These are phyloP conservation scores for Cyprinodon brontotheroides DNA, from an alignment of 2,113 vertebrate genomes.

Conservation along the genomic window DNA sequence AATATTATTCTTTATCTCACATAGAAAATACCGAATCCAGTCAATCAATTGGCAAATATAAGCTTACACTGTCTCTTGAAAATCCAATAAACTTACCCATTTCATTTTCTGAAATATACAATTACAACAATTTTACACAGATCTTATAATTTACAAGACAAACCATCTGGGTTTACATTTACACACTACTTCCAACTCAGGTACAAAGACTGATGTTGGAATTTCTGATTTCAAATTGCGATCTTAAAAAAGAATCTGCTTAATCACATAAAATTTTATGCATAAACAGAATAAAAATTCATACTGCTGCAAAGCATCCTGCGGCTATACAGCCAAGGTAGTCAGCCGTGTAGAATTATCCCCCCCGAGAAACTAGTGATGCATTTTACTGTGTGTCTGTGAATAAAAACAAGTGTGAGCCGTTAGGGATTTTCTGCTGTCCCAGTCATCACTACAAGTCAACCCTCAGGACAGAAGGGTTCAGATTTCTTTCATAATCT, in stretches of 20 bases:
- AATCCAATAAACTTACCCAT: neutral
- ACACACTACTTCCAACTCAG: conserved; percentile 1
- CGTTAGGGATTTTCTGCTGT: conserved; percentile 48
- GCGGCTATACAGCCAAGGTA: conserved; percentile 29
- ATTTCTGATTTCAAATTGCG: conserved; percentile 25
- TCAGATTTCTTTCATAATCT: conserved; percentile 32
- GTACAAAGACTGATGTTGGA: neutral
- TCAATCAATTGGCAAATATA: conserved; percentile 2
- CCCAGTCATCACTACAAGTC: conserved; percentile 47
- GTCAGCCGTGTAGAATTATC: conserved; percentile 17
- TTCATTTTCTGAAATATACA: neutral
- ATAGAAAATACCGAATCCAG: neutral
- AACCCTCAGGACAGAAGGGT: conserved; percentile 41
- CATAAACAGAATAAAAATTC: conserved; percentile 1
- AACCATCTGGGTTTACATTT: too few relatives aligned
- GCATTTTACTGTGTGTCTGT: conserved; percentile 34
- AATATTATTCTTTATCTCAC: conserved; percentile 20
- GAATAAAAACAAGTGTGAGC: conserved; percentile 9
- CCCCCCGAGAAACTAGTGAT: conserved; percentile 15
- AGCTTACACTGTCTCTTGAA: neutral
- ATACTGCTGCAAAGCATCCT: conserved; percentile 30
- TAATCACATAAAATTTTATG: conserved; percentile 32
- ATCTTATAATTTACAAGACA: neutral
- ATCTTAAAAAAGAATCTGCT: conserved; percentile 26
- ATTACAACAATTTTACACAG: neutral